Conservation (phyloP, 2,113 vertebrate genomes). For the Dipodomys spectabilis region DNA sequence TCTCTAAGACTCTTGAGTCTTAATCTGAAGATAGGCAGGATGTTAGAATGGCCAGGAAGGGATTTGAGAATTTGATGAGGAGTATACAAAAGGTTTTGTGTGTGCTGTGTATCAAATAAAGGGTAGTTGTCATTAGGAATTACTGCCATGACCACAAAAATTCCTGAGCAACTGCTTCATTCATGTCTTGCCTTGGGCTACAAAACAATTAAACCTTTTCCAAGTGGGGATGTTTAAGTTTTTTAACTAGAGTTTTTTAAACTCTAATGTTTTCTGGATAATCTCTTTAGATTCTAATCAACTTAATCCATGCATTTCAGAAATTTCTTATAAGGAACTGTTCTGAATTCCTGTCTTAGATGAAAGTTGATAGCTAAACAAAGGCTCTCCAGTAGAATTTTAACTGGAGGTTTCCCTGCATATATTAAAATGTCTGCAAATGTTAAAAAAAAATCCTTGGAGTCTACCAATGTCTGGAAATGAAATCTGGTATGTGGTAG, state of each 20-base stretch:
- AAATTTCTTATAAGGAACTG: neutral
- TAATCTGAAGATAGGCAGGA: neutral
- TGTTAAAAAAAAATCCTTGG: neutral
- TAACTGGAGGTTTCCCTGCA: neutral
- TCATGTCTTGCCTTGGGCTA: neutral
- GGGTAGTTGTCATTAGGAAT: slow-evolving; percentile 19
- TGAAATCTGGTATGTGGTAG: neutral
- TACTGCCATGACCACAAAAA: neutral
- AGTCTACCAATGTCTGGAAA: neutral
- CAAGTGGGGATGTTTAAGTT: neutral
- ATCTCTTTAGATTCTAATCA: slow-evolving; percentile 27
- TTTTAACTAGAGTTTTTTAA: neutral
- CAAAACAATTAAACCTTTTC: slow-evolving; percentile 7
- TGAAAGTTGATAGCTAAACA: slow-evolving; percentile 1
- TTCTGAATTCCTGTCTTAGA: slow-evolving; percentile 30
- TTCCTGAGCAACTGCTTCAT: neutral
- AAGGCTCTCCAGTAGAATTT: neutral
- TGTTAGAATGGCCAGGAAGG: neutral
- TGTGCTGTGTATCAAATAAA: neutral
- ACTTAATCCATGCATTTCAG: neutral
- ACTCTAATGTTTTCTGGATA: neutral
- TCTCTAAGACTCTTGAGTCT: neutral
- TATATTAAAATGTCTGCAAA: neutral
- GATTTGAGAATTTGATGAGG: neutral
- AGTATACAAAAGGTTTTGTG: neutral